Evolutionary conservation across 1,140 invertebrate genomes (phyloP).

Genomic region (Nebria ingens): DNA sequence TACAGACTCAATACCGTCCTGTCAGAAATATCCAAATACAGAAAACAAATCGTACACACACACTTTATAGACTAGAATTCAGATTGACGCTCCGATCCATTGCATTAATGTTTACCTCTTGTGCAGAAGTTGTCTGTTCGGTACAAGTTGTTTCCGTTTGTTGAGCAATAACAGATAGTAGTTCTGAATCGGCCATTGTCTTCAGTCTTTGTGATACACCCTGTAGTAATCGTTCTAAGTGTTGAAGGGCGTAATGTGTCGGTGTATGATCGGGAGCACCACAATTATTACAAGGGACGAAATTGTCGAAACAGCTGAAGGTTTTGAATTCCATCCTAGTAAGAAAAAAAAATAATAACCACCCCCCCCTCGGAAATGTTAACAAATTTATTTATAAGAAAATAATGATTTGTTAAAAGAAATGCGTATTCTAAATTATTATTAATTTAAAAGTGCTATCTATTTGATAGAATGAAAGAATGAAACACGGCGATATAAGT

Average conservation of each 20-base stretch:
- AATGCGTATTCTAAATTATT: no score
- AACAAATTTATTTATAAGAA: no score
- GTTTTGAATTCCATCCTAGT: conserved; percentile 67
- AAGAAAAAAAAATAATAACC: no score
- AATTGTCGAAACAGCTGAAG: conserved; percentile 81
- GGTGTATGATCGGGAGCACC: conserved; percentile 62
- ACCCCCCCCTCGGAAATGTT: no score
- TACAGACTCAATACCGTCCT: background rate
- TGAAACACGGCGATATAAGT: no score
- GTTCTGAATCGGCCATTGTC: conserved; percentile 40
- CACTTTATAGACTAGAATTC: no score
- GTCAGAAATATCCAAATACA: no score
- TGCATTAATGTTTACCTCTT: conserved; percentile 27
- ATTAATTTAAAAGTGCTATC: no score
- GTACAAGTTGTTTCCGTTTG: background rate
- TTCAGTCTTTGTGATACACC: conserved; percentile 43
- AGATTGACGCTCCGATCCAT: no score
- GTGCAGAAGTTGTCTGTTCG: conserved; percentile 26
- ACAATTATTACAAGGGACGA: conserved; percentile 61
- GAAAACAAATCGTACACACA: no score
- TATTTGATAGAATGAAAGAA: no score
- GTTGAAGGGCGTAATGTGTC: conserved; percentile 53
- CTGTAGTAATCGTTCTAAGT: conserved; percentile 52
- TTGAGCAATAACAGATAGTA: conserved; percentile 28
- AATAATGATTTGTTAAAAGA: no score